Conservation (phyloP, 2,113 vertebrate genomes). For the Myiozetetes cayanensis region DNA sequence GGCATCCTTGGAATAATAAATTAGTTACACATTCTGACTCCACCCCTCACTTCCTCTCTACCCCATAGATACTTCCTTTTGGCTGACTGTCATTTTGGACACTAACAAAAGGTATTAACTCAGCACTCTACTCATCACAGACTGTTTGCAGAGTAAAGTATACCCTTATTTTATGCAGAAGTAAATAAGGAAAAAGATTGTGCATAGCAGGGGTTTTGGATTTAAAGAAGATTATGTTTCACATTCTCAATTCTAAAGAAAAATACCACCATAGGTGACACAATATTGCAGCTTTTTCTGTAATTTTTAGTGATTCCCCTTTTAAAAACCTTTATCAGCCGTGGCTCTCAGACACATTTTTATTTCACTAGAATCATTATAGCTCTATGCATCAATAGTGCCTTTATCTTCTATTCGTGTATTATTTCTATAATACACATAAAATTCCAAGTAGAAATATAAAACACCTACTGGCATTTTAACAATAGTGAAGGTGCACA, state of each 20-base stretch:
- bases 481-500: neutral
- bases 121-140: neutral
- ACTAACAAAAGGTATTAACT: neutral
- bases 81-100: neutral
- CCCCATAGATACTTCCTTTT: neutral
- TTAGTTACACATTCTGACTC: neutral
- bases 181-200: neutral
- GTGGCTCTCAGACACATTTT: neutral
- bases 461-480: neutral
- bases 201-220: neutral
- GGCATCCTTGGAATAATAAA: neutral
- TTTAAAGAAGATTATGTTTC: neutral
- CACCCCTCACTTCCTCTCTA: neutral
- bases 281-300: neutral
- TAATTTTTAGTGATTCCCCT: neutral
- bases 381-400: neutral
- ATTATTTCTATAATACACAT: neutral
- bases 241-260: neutral
- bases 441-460: neutral
- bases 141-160: neutral
- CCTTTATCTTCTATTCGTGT: neutral
- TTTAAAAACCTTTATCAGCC: constrained; percentile 12
- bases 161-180: neutral
- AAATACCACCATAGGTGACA: neutral
- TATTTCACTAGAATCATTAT: constrained; percentile 5